Percentiles rank a stretch among this genome's conserved stretches.
Conservation (phyloP, 2,888 invertebrate species). For the Idaea biselata region DNA sequence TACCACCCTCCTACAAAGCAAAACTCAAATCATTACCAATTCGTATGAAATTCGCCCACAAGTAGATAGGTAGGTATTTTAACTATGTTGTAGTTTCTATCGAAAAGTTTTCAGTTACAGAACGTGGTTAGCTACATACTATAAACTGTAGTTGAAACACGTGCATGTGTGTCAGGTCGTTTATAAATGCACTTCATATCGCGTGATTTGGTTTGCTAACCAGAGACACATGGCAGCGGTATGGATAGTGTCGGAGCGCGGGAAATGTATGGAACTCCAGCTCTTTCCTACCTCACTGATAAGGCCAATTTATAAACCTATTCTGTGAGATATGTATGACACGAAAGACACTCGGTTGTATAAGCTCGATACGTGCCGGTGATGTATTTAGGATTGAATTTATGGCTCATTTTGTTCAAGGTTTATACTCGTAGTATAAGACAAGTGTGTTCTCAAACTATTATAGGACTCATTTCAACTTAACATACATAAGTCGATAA, state of each 20-base stretch:
- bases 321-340: constrained; percentile 27
- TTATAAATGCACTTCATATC: constrained; percentile 50
- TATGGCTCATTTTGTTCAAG: no score
- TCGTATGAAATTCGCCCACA: constrained; percentile 19
- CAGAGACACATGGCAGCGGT: constrained; percentile 46
- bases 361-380: no score
- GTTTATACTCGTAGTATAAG: no score
- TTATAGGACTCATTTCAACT: no score
- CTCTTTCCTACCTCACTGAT: constrained; percentile 43
- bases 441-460: no score
- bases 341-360: neutral
- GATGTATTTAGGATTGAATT: no score
- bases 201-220: constrained; percentile 64
- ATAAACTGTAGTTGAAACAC: constrained; percentile 10
- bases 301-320: constrained; percentile 48
- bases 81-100: constrained; percentile 10
- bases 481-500: no score
- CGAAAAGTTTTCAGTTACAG: constrained; percentile 16
- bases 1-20: neutral
- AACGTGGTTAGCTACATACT: constrained; percentile 10
- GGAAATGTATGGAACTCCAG: constrained; percentile 47
- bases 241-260: constrained; percentile 37
- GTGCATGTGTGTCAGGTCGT: constrained; percentile 28
- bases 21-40: constrained; percentile 20
- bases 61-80: constrained; percentile 7